Evolutionary conservation across 2,797 vertebrate species (phyloP), one percentile per base, ranked within the genome.

Genomic region (Anguilla pacifica): DNA sequence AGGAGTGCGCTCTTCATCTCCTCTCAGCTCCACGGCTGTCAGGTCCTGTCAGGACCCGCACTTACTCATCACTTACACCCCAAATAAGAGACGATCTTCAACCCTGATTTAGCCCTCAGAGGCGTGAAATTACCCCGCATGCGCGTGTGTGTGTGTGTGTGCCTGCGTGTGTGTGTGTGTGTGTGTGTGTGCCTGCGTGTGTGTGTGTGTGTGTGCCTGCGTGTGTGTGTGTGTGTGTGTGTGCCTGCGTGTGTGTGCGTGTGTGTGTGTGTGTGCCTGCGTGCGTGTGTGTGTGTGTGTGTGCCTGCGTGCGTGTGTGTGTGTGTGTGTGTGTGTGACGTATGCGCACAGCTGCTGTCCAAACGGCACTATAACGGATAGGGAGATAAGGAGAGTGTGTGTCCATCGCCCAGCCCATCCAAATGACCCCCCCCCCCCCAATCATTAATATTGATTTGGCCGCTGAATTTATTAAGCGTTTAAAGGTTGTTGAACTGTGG

Each of bases 1-100:
- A 89, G 91, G 93, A 94, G 95, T 93, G 93, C 93, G 94, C 92
- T 92, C 92, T 93, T 95, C 94, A 93, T 95, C 95, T 95, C 94
- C 93, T 95, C 94, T 93, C 91, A 84, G 81, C 89, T 89, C 87
- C 84, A 83, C 55, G 59, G 57, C 90, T 88, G 92, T 93, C 89
- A 89, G 89, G 89, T 89, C 90, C 72, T 87, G 92, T 92, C 92
- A 93, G 90, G n/a, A n/a, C n/a, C n/a, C n/a, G 84, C 31, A 51
- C 89, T 61, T 84, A 89, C 91, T 94, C 92, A 91, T 94, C 93
- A 94, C 92, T 94, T 91, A 93, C 89, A 90, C 90, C 87, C 88
- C 91, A 91, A 93, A 92, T 92, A 91, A 90, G 93, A 94, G 92
- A 90, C 89, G 93, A 94, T 93, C 93, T 90, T 92, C 89, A 91